Evolutionary conservation across 2,888 invertebrate genomes (phyloP), one percentile per base, ranked within the genome.

Genomic region (Corbicula japonica): DNA sequence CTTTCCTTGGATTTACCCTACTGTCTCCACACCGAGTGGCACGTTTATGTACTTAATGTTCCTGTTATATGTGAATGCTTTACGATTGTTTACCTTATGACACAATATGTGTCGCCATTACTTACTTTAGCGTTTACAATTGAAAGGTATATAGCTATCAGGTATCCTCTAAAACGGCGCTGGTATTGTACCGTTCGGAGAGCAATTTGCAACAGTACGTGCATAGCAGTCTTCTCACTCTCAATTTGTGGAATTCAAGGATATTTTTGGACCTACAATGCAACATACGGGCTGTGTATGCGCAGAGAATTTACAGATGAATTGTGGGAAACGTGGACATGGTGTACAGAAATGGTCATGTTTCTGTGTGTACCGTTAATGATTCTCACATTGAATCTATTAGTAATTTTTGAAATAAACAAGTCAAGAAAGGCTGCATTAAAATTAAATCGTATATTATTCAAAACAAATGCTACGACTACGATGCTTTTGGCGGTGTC

Each of bases 121-220:
- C 83, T 93, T 48, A 93, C 93, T 41, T 86, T 93, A 15, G 93
- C 90, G 4, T 93, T 93, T 77, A 93, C 93, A 3, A 91, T 92
- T 6, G 93, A 93, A 79, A 75, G 93, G n/a, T 93, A 92, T 77
- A 92, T 93, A 38, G 91, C 92, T 15, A 91, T 93, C 23, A 92
- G 92, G 61, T 92, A 92, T 77, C 93, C 93, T 5, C 89, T 92
- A 62, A 86, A 89, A 69, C 68, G 92, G 35, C 89, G 92, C 58
- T 87, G 89, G 41, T 90, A 87, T 71, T 93, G 92, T 76, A 92
- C 92, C 1, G 89, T 90, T 2, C 81, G 81, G 15, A 72, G 92
- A 21, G 92, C 92, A 4, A 83, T 92, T 30, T 85, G 88, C 48
- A 91, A 91, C 2, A 90, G 91, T 54, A 68, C 77, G 8, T 83